phyloP scores from a whole-genome alignment of 2,113 vertebrate genomes.

The Spea multiplicata region DNA sequence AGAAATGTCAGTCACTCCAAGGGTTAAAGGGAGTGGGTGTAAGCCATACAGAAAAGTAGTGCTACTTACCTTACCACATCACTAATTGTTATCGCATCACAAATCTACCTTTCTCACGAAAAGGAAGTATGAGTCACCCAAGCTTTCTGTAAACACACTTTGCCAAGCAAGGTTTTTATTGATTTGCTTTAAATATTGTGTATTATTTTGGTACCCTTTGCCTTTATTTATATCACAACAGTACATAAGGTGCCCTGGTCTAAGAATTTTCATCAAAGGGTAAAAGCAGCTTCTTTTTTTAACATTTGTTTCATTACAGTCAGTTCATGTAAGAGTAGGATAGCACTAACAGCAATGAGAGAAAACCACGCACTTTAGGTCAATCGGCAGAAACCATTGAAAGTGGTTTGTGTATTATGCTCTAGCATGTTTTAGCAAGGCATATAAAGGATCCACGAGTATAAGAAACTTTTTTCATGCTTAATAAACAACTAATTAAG shows the following conservation, averaged over 20 bases:
- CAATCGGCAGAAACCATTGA: not conserved
- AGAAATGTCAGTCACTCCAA: not conserved
- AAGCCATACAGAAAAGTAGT: constrained; percentile 11
- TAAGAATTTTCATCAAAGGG: constrained; percentile 11
- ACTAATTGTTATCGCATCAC: constrained; percentile 27
- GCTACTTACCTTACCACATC: constrained; percentile 19
- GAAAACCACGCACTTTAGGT: not conserved
- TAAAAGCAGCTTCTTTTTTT: constrained; percentile 20
- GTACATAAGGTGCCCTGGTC: constrained; percentile 29
- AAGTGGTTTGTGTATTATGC: too few relatives aligned
- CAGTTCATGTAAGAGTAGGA: not conserved
- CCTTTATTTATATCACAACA: constrained; percentile 38
- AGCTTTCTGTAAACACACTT: constrained; percentile 11
- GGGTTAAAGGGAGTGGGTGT: constrained; percentile 7
- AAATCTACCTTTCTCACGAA: constrained; percentile 19
- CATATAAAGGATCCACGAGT: too few relatives aligned
- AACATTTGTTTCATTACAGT: constrained; percentile 1
- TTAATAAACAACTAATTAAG: too few relatives aligned
- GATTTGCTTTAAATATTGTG: constrained; percentile 21
- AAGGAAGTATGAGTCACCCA: constrained; percentile 14
- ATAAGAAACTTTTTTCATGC: too few relatives aligned
- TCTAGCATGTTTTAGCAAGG: too few relatives aligned
- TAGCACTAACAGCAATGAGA: constrained; percentile 11
- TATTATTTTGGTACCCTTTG: constrained; percentile 33
- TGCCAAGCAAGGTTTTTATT: constrained; percentile 25